Evolutionary conservation across 2,113 vertebrate species (phyloP), one percentile per base, ranked within the genome.

Genomic region (Steatornis caripensis): DNA sequence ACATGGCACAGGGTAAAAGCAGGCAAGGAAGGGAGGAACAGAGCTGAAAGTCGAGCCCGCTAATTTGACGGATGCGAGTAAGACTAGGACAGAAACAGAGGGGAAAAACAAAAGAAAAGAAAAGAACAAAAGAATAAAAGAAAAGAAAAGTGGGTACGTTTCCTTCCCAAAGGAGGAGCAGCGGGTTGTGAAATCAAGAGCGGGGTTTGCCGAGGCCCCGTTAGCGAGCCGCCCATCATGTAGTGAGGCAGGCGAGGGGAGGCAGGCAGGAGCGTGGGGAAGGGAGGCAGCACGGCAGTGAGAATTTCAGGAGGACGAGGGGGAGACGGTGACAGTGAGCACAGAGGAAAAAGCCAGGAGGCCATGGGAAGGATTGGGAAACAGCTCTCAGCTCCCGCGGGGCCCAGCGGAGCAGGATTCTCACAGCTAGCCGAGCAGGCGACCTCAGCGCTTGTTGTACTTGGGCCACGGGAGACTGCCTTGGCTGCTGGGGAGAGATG

Each of bases 201-300:
- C 0, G 0, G 13, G 20, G 18, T 55, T 81, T 84, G 53, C 29
- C 1, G 2, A 75, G 51, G 49, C 21, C 60, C 62, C 0, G 0
- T 36, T 24, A 84, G 58, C 0, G 1, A 79, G 24, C 30, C 65
- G 53, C 69, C 7, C 3, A 0, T 45, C 0, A 0, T 27, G 37
- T 3, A 13, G 27, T 1, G 14, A 57, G 23, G n/a, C 34, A 22
- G 53, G 48, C 0, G 7, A 72, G 70, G 53, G 57, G 29, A 84
- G 20, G 48, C 43, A 64, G 20, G n/a, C n/a, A n/a, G n/a, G n/a
- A n/a, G n/a, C n/a, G n/a, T n/a, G n/a, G n/a, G n/a, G n/a, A n/a
- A n/a, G n/a, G 21, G 5, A 46, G n/a, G 21, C 12, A 10, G 4
- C 3, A 0, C 57, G 46, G 46, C 10, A 5, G 43, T 2, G 1